Evolutionary conservation across 2,888 invertebrate species (phyloP).

Genomic region (Coelogynopora nodosa): DNA sequence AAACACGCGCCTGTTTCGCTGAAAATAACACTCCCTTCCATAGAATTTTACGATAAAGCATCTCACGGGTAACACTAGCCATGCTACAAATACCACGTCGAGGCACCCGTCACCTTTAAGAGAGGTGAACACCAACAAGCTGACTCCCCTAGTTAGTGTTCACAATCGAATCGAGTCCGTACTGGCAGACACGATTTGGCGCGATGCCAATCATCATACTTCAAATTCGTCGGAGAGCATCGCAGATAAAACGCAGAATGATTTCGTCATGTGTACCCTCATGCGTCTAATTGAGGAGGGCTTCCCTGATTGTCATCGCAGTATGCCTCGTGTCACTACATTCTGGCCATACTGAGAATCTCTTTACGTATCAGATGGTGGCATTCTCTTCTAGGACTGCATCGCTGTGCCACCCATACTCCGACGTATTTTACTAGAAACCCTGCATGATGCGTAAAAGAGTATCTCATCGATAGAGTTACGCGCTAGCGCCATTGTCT

Average conservation of each 20-base stretch:
- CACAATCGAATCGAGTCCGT: not conserved
- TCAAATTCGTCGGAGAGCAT: not conserved
- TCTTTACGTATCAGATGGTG: not conserved
- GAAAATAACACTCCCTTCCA: not conserved
- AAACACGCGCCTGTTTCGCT: not conserved
- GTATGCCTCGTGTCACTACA: not conserved
- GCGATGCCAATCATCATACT: not conserved
- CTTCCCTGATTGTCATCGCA: not conserved
- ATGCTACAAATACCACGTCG: not conserved
- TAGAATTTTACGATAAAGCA: not conserved
- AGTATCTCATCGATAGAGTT: not conserved
- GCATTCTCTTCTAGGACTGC: not conserved
- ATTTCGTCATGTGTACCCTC: not conserved
- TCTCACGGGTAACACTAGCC: not conserved
- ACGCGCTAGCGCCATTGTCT: not conserved
- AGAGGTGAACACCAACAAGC: not conserved
- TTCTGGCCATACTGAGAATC: not conserved
- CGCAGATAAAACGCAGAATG: not conserved
- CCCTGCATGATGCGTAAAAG: not conserved
- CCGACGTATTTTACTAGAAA: not conserved
- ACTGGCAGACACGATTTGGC: not conserved
- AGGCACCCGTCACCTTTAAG: not conserved
- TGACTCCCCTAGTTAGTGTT: too few species aligned
- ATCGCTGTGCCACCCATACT: not conserved
- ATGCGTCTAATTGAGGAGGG: not conserved